Evolutionary conservation across 2,888 invertebrate genomes (phyloP).

Genomic region (Drosophila nr. perissopoda): DNA sequence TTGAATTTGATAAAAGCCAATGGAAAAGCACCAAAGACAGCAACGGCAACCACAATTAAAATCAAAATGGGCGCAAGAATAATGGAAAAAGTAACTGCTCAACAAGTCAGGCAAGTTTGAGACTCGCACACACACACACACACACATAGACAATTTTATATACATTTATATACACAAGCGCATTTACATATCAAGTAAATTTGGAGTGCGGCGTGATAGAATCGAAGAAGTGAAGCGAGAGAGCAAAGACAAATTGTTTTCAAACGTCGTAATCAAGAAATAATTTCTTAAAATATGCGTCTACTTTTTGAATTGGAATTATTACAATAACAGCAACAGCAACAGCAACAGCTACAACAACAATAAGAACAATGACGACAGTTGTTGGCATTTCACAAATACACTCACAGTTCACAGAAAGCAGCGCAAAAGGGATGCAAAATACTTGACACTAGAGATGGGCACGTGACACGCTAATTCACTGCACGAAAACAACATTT

Average conservation of each 20-base stretch:
- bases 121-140: conserved; percentile 30
- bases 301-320: conserved; percentile 82
- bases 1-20: conserved; percentile 70
- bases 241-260: conserved; percentile 82
- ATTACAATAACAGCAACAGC: conserved; percentile 69
- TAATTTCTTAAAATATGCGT: conserved; percentile 81
- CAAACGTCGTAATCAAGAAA: conserved; percentile 81
- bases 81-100: conserved; percentile 77
- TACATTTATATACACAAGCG: conserved; percentile 14
- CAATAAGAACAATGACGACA: conserved; percentile 53
- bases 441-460: conserved; percentile 47
- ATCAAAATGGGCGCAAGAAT: conserved; percentile 81
- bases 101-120: conserved; percentile 77
- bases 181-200: conserved; percentile 61
- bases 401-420: conserved; percentile 42
- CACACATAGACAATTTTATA: conserved; percentile 9
- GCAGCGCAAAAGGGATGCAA: conserved; percentile 75
- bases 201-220: conserved; percentile 41
- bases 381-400: conserved; percentile 63
- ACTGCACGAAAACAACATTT: background rate
- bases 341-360: conserved; percentile 21
- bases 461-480: conserved; percentile 11
- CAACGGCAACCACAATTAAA: conserved; percentile 47
- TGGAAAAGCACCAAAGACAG: conserved; percentile 72
- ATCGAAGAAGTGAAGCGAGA: conserved; percentile 74